Evolutionary conservation across 1,140 invertebrate genomes (phyloP).

Genomic region (Drosophila chauvacae): DNA sequence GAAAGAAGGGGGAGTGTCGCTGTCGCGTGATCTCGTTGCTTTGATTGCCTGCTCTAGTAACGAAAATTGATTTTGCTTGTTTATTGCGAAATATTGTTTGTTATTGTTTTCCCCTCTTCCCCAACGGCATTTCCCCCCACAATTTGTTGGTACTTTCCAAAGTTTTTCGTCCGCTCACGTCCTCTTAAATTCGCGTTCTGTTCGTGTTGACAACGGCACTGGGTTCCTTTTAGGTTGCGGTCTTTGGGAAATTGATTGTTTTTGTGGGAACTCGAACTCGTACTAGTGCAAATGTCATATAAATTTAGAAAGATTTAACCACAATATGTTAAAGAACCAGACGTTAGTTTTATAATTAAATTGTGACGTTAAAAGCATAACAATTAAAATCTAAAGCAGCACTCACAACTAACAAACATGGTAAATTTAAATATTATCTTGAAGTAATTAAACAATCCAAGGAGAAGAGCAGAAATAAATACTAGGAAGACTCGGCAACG

Average conservation of each 20-base stretch:
- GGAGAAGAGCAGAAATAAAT: neutral
- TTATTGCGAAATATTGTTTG: conserved; percentile 64
- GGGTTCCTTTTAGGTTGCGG: conserved; percentile 4
- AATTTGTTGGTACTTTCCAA: conserved; percentile 10
- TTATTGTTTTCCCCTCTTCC: conserved; percentile 37
- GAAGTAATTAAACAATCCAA: neutral
- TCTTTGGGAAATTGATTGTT: conserved; percentile 40
- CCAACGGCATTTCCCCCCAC: neutral
- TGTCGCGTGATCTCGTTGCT: conserved; percentile 36
- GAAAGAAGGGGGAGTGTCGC: conserved; percentile 24
- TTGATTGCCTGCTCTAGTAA: conserved; percentile 49
- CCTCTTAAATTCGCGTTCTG: conserved; percentile 11
- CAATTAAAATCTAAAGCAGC: too few species aligned
- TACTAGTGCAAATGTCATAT: neutral
- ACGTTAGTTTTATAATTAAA: neutral
- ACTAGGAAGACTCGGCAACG: neutral
- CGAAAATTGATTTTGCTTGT: conserved; percentile 70
- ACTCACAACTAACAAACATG: neutral
- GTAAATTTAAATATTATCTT: neutral
- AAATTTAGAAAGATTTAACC: neutral
- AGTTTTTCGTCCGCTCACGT: conserved; percentile 22
- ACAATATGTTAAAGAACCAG: neutral
- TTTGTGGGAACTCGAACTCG: neutral
- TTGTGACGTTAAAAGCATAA: neutral
- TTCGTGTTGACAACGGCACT: conserved; percentile 28